Conservation (phyloP, 2,113 vertebrate genomes). For the Pelmatolapia mariae region DNA sequence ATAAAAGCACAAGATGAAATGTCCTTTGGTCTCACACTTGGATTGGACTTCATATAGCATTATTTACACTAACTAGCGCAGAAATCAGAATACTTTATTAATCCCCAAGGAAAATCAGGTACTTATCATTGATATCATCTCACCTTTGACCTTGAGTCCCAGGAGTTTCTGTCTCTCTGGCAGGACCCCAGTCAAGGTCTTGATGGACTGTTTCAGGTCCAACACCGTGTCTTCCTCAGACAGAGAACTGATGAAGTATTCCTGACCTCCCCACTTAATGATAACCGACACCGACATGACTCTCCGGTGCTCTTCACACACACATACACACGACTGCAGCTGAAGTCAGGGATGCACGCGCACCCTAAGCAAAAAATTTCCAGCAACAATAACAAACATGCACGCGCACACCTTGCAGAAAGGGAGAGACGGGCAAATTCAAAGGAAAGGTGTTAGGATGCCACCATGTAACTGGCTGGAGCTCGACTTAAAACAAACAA, state of each 20-base stretch:
- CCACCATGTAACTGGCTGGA: background rate
- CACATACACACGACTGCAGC: constrained; percentile 2
- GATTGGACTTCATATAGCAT: background rate
- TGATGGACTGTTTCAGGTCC: constrained; percentile 96
- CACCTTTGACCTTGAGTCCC: constrained; percentile 97
- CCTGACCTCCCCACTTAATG: constrained; percentile 98
- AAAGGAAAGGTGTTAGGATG: background rate
- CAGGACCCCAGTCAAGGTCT: constrained; percentile 91
- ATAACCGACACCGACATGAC: constrained; percentile 95
- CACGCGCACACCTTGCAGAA: background rate
- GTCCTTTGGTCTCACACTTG: background rate
- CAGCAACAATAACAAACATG: background rate
- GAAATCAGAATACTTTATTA: background rate
- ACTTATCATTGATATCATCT: background rate
- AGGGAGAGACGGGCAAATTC: background rate
- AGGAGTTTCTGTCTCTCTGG: constrained; percentile 95
- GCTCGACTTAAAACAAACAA: background rate
- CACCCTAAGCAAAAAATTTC: background rate
- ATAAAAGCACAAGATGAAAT: background rate
- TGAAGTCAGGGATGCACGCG: background rate
- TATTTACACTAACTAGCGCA: background rate
- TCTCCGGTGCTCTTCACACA: constrained; percentile 24
- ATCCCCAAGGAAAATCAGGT: background rate
- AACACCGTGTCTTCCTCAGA: constrained; percentile 95
- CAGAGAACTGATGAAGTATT: constrained; percentile 91